These are phyloP conservation scores for Menidia beryllina DNA, from an alignment of 2,113 vertebrate genomes.

Conservation along the genomic window DNA sequence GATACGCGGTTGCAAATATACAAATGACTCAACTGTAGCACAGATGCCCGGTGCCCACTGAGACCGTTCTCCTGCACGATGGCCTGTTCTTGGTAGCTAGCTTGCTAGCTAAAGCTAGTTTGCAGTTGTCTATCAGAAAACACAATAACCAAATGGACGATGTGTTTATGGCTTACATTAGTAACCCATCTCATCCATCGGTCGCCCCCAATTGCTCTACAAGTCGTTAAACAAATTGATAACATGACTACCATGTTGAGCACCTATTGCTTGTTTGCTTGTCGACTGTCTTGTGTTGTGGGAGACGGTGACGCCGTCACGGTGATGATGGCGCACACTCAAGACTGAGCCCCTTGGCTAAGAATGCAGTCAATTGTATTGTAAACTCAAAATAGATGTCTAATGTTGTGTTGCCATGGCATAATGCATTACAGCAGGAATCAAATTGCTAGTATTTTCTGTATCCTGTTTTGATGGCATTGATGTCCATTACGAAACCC, in stretches of 20 bases:
- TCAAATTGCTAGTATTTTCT: neutral
- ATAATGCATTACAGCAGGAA: neutral
- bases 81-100: conserved; percentile 74
- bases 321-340: conserved; percentile 80
- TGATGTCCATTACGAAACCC: conserved; percentile 64
- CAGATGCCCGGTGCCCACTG: conserved; percentile 73
- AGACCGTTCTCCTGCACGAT: conserved; percentile 69
- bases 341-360: conserved; percentile 61
- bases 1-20: conserved; percentile 31
- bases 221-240: conserved; percentile 15
- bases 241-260: conserved; percentile 23
- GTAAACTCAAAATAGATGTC: conserved; percentile 8
- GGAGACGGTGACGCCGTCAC: conserved; percentile 75
- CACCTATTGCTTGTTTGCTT: conserved; percentile 65
- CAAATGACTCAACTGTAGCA: conserved; percentile 40
- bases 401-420: neutral
- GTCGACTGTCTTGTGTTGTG: conserved; percentile 78
- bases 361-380: conserved; percentile 44
- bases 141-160: conserved; percentile 70
- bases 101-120: conserved; percentile 74
- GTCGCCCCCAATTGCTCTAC: conserved; percentile 10
- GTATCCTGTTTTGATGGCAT: conserved; percentile 11
- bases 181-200: conserved; percentile 25
- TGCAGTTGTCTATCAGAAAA: conserved; percentile 72
- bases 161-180: conserved; percentile 38